Conservation (phyloP, 2,113 vertebrate genomes). For the Microtus pennsylvanicus region DNA sequence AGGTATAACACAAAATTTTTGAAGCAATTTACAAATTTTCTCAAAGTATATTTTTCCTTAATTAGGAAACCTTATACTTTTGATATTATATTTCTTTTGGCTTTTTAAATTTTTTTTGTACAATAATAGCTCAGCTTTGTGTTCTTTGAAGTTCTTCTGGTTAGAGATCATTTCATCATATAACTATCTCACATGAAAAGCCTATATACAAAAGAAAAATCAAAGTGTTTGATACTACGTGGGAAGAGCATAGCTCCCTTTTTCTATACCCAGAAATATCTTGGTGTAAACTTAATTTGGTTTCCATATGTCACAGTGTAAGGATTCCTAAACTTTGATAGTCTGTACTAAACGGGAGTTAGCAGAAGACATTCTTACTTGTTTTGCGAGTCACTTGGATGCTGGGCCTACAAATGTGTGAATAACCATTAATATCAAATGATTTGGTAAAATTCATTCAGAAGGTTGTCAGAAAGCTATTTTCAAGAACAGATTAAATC, state of each 20-base stretch:
- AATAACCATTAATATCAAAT: background rate
- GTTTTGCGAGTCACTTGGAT: background rate
- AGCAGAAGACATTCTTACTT: background rate
- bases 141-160: background rate
- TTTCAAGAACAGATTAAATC: conserved; percentile 42
- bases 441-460: background rate
- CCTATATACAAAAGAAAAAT: background rate
- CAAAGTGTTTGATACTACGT: background rate
- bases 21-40: conserved; percentile 16
- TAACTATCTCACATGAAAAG: background rate
- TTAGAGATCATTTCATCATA: conserved; percentile 4
- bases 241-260: background rate
- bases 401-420: background rate
- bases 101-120: conserved; percentile 31
- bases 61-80: background rate
- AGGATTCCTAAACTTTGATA: background rate
- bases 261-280: background rate
- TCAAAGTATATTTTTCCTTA: background rate
- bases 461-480: background rate
- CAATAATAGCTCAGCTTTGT: background rate
- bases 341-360: background rate
- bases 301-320: background rate
- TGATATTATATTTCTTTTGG: background rate
- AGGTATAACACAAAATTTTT: background rate
- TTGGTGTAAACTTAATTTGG: background rate